phyloP scores from a whole-genome alignment of 1,140 invertebrate species.

The Drosophila tani region DNA sequence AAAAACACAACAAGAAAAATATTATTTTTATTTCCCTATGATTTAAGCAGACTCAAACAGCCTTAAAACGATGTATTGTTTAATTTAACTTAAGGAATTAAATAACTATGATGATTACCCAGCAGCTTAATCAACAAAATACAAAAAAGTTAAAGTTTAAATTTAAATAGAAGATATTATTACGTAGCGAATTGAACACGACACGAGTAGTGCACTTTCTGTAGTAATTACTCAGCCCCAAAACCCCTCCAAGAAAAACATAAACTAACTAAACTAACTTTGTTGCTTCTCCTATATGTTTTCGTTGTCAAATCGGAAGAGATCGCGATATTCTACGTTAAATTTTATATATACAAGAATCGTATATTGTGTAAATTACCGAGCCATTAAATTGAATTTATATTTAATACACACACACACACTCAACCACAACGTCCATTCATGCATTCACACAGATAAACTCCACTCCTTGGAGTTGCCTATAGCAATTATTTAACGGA shows the following conservation, averaged over 20 bases:
- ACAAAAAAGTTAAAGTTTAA: conserved; percentile 77
- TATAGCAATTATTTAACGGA: conserved; percentile 69
- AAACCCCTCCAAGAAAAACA: conserved; percentile 23
- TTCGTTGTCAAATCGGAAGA: conserved; percentile 56
- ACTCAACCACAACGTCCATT: conserved; percentile 62
- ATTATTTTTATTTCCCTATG: conserved; percentile 45
- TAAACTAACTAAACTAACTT: conserved; percentile 17
- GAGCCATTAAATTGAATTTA: conserved; percentile 85
- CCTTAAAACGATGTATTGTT: conserved; percentile 45
- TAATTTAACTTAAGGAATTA: conserved; percentile 41
- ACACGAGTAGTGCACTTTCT: conserved; percentile 54
- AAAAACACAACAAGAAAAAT: conserved; percentile 37
- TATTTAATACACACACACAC: conserved; percentile 67
- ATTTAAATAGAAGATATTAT: conserved; percentile 77
- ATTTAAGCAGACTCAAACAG: conserved; percentile 17
- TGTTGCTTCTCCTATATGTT: conserved; percentile 60
- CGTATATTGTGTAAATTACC: conserved; percentile 82
- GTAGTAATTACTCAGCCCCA: conserved; percentile 38
- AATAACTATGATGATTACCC: conserved; percentile 66
- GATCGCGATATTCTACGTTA: conserved; percentile 54
- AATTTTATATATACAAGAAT: conserved; percentile 68
- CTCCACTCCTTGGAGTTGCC: conserved; percentile 58
- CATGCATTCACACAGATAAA: conserved; percentile 54
- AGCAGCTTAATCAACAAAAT: conserved; percentile 73
- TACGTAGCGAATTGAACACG: conserved; percentile 71